Evolutionary conservation across 2,797 vertebrate species (phyloP), one percentile per base, ranked within the genome.

Genomic region (Chaenodraco wilsoni): DNA sequence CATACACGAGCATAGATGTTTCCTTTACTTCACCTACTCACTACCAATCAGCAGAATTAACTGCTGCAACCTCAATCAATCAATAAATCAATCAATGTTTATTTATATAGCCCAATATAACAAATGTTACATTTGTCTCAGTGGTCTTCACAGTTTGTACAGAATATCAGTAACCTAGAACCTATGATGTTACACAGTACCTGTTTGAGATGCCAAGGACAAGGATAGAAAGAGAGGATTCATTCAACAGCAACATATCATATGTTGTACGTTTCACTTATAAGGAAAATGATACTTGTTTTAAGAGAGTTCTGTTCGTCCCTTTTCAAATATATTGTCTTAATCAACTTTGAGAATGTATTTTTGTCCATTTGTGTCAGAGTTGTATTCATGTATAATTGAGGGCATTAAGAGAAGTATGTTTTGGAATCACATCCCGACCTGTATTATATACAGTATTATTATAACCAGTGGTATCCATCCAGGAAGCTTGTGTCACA

Each of bases 31-130:
- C 55, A 68, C 50, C 51, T 52, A 33, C 66, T 60, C 19, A 46
- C 71, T 78, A 74, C 54, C 62, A 81, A 69, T 79, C 70, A 77
- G 61, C 52, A 79, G 64, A 79, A 73, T 81, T 69, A 82, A 70
- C 48, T 48, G 76, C 72, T 74, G 83, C 59, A 60, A 76, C 45
- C 21, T 21, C 21, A 21, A 21, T 21, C 21, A 21, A 21, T 21
- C 21, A 21, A 21, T 21, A 2, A 21, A 21, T 21, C 21, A 21
- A 21, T 21, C 21, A 21, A 21, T 21, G 21, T 21, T 21, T 21
- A 21, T 21, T 21, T 21, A 21, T 21, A 21, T 21, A 21, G 21
- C 21, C 21, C 21, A 21, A 21, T 21, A 21, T 21, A 21, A 21
- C 21, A 21, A 21, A 21, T 21, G 21, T 21, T 21, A 21, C 21